Evolutionary conservation across 2,888 invertebrate species (phyloP).

Genomic region (Sturmia bella): DNA sequence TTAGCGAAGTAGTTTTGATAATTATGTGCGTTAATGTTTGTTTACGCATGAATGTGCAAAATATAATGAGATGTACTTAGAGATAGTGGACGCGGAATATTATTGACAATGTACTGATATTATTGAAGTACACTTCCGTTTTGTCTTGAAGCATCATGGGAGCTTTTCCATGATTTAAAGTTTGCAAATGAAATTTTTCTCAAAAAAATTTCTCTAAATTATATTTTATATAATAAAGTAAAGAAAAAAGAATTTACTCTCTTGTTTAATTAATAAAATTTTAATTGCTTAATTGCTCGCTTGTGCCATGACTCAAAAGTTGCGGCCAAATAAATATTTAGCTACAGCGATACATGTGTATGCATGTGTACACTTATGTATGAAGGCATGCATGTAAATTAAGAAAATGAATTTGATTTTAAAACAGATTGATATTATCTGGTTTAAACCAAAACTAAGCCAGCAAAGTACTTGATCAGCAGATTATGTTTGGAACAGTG

Average conservation of each 20-base stretch:
- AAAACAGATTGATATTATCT: slow-evolving; percentile 37
- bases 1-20: too few relatives aligned
- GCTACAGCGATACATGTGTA: not conserved
- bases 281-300: too few relatives aligned
- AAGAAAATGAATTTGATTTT: not conserved
- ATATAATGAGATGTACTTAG: too few relatives aligned
- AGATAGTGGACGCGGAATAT: not conserved
- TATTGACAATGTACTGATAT: not conserved
- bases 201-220: too few relatives aligned
- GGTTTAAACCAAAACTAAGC: slow-evolving; percentile 28
- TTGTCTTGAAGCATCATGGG: not conserved
- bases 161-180: not conserved
- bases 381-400: slow-evolving; percentile 1
- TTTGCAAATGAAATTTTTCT: too few relatives aligned
- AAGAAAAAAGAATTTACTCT: too few relatives aligned
- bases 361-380: not conserved
- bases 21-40: too few relatives aligned
- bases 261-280: too few relatives aligned
- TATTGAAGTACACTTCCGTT: slow-evolving; percentile 5
- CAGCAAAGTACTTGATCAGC: slow-evolving; percentile 11
- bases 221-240: too few relatives aligned
- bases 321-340: too few relatives aligned
- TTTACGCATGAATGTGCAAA: not conserved
- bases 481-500: not conserved
- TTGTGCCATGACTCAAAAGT: too few relatives aligned